A percentile compares a stretch with the other conserved stretches of the same genome.
Evolutionary conservation across 2,888 invertebrate genomes (phyloP).

Genomic region (Ormyrus labotus): DNA sequence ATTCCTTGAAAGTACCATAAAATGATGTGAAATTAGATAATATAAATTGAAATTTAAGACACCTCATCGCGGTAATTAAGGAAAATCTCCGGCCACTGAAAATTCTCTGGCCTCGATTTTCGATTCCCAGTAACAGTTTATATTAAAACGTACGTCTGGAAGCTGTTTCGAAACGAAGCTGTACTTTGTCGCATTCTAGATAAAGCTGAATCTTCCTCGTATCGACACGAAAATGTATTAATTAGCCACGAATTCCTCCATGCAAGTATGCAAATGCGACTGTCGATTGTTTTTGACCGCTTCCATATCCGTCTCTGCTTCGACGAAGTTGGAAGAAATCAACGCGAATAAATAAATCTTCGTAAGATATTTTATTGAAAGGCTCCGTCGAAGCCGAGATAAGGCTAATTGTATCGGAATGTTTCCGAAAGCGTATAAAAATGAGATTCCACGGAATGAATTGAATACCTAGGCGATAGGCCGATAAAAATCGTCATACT

Average conservation of each 20-base stretch:
- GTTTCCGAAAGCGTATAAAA: slow-evolving; percentile 1
- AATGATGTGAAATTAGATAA: too few relatives aligned
- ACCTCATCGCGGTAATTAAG: too few relatives aligned
- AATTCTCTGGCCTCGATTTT: too few relatives aligned
- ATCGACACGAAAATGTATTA: not conserved
- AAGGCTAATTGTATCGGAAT: slow-evolving; percentile 5
- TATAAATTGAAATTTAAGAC: too few relatives aligned
- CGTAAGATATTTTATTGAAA: not conserved
- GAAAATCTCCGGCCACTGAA: too few relatives aligned
- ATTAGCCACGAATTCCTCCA: slow-evolving; percentile 11
- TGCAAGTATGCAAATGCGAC: not conserved
- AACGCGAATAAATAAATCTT: slow-evolving; percentile 15
- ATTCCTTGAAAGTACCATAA: too few relatives aligned
- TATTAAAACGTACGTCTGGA: too few relatives aligned
- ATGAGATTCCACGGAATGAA: not conserved
- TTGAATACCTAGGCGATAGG: too few relatives aligned
- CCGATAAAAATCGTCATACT: too few relatives aligned
- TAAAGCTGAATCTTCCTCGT: not conserved
- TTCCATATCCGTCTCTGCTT: slow-evolving; percentile 9
- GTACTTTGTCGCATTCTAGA: not conserved
- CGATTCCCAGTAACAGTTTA: too few relatives aligned
- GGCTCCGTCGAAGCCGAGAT: not conserved
- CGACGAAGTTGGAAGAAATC: not conserved
- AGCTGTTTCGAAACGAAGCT: too few relatives aligned
- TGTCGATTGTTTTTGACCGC: slow-evolving; percentile 10